Base-by-base conservation (phyloP, 1,140 invertebrate genomes). In the Hycleus cichorii region DNA sequence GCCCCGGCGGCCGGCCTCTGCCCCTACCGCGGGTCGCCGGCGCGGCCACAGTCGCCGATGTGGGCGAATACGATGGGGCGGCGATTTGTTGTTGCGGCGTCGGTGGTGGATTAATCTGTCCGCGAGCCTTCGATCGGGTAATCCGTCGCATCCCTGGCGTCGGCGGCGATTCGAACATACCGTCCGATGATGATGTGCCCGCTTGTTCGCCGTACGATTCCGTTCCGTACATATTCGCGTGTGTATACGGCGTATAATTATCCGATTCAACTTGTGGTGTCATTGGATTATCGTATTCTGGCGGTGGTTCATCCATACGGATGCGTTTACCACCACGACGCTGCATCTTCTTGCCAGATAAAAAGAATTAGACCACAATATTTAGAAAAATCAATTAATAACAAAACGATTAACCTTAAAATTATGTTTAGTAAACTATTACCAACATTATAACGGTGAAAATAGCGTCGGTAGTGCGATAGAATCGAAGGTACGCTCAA, bases 241-340 rank as follows among this genome's bases (percentile, higher is more conserved):
- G 63, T 10, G 45, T 56, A 62, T 68, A 69, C 62, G 74, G 77
- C 2, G 66, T 74, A 55, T 77, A 80, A 58, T 69, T 72, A 32
- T 82, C 81, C 27, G 76, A 67, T 42, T 80, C 77, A 8, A 80
- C 77, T 72, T 85, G 83, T 2, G 86, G 86, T 18, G 86, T 89
- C 85, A 88, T 88, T 0, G 87, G 86, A 57, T 84, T 85, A 24
- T 91, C 89, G 70, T 91, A 91, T 70, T 91, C 89, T 18, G 87
- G 88, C 47, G 89, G 89, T 52, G 90, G 89, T 75, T 93, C 90
- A 76, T 93, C 90, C 88, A 94, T 91, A 43, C 90, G 86, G 68
- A 93, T 93, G 51, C 90, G 80, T 76, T 93, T 93, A 47, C 90
- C 91, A 64, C 89, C 89, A 58, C 88, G 79, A 60, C 88, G 81